Evolutionary conservation across 2,888 invertebrate species (phyloP), one percentile per base, ranked within the genome.

Genomic region (Andrena fulva): DNA sequence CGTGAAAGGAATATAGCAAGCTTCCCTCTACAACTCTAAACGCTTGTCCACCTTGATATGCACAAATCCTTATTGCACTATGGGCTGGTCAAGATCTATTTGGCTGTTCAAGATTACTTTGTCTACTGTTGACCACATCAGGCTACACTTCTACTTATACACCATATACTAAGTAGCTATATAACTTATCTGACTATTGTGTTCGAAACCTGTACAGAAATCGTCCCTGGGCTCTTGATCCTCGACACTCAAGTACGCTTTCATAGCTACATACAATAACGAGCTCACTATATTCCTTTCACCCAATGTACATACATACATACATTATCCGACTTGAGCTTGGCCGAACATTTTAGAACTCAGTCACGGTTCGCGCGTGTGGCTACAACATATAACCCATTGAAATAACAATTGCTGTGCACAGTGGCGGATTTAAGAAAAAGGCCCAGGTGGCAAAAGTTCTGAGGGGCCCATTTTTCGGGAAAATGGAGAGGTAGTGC

Each of bases 331-430:
- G 82, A 82, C 62, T 86, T 84, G 81, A 89, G 88, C 88, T 89
- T 87, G 86, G 84, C 89, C 90, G 88, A 90, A 86, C 85, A 86
- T 85, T 78, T 77, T 83, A 67, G 85, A 87, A 85, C 79, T 86
- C 79, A 86, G 81, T 87, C 88, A 86, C 87, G 81, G 62, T 64
- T 52, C 52, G 29, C 48, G 48, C 62, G 54, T 20, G 33, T 33
- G 35, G 27, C 31, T 78, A 74, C 48, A 74, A 56, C 68, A 56
- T 59, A 81, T 70, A 63, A 42, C 82, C 73, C 24, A 54, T 59
- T 48, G 20, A 66, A 74, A 77, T 77, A 77, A 75, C 74, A 74
- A 67, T 77, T 68, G 64, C 64, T 81, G 35, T 68, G 77, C 73
- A 77, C 35, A 35, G 35, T 35, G 35, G 35, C 35, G 35, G 35